These are phyloP conservation scores for Congeria kusceri DNA, from an alignment of 2,888 invertebrate genomes.

Conservation along the genomic window DNA sequence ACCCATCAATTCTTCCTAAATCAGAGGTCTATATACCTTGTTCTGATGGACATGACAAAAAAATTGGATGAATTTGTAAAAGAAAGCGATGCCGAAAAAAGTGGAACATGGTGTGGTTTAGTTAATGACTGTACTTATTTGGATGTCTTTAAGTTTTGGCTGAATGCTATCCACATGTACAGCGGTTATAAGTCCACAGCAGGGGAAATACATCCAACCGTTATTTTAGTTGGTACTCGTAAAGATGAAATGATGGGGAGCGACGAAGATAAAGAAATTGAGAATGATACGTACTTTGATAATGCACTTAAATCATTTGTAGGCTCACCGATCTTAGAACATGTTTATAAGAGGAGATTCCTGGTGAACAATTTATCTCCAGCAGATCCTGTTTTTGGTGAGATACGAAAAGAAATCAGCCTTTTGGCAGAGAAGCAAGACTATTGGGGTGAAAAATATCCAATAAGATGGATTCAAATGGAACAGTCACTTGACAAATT, in stretches of 20 bases:
- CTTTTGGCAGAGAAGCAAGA: slow-evolving; percentile 30
- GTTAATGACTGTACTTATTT: slow-evolving; percentile 31
- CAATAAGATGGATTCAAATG: slow-evolving; percentile 54
- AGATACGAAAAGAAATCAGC: slow-evolving; percentile 29
- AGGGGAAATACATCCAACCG: slow-evolving; percentile 29
- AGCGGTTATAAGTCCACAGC: slow-evolving; percentile 3
- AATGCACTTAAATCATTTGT: slow-evolving; percentile 45
- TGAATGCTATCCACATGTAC: slow-evolving; percentile 54
- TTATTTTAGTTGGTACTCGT: slow-evolving; percentile 54
- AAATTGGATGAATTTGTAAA: slow-evolving; percentile 5
- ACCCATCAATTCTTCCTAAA: slow-evolving; percentile 60
- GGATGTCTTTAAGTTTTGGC: slow-evolving; percentile 60
- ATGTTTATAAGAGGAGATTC: slow-evolving; percentile 33
- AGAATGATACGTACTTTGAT: slow-evolving; percentile 45
- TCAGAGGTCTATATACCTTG: slow-evolving; percentile 48
- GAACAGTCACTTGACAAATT: slow-evolving; percentile 33
- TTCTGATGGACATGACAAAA: slow-evolving; percentile 49
- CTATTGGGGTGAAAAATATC: slow-evolving; percentile 44
- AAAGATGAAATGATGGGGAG: slow-evolving; percentile 44
- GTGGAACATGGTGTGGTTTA: background rate
- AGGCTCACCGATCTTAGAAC: slow-evolving; percentile 17
- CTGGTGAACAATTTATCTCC: slow-evolving; percentile 27
- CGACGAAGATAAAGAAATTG: slow-evolving; percentile 33
- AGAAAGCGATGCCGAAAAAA: slow-evolving; percentile 12
- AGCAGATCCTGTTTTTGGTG: slow-evolving; percentile 16